These are phyloP conservation scores for Anoplius nigerrimus DNA, from an alignment of 2,888 invertebrate species.

Conservation along the genomic window DNA sequence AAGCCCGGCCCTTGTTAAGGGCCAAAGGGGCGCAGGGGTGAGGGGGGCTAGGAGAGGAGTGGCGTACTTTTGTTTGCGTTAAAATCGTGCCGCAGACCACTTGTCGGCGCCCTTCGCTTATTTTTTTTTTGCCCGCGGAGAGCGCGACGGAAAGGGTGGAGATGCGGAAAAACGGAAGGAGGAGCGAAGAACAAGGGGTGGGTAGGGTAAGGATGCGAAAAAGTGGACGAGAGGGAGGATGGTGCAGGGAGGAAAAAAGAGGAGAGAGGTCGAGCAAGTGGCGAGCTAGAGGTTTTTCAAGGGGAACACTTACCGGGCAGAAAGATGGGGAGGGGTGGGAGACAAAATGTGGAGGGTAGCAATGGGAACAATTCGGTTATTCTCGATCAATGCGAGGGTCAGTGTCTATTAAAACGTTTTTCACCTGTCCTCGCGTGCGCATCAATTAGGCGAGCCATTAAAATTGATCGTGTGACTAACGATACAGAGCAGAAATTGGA, in stretches of 20 bases:
- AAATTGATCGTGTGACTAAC: too few species aligned
- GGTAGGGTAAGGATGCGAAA: background rate
- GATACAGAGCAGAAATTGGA: too few species aligned
- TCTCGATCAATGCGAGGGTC: too few species aligned
- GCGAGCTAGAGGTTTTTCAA: slow-evolving; percentile 20
- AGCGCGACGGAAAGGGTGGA: background rate
- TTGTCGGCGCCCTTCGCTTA: background rate
- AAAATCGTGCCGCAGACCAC: slow-evolving; percentile 3
- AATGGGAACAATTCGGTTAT: too few species aligned
- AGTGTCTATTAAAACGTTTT: too few species aligned
- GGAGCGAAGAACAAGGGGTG: background rate
- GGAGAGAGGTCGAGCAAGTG: slow-evolving; percentile 11
- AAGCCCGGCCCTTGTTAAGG: too few species aligned
- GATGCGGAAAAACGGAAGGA: background rate
- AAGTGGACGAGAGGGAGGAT: background rate
- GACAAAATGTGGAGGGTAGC: too few species aligned
- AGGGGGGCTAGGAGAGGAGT: too few species aligned
- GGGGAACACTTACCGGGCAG: slow-evolving; percentile 46
- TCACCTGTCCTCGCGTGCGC: too few species aligned
- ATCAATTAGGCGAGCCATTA: too few species aligned
- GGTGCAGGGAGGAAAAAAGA: slow-evolving; percentile 28
- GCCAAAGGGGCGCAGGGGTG: too few species aligned
- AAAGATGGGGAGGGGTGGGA: slow-evolving; percentile 13
- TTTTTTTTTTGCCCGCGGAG: background rate
- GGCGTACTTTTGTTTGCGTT: too few species aligned